Evolutionary conservation across 1,140 invertebrate species (phyloP), one percentile per base, ranked within the genome.

Genomic region (Drosophila guanche): DNA sequence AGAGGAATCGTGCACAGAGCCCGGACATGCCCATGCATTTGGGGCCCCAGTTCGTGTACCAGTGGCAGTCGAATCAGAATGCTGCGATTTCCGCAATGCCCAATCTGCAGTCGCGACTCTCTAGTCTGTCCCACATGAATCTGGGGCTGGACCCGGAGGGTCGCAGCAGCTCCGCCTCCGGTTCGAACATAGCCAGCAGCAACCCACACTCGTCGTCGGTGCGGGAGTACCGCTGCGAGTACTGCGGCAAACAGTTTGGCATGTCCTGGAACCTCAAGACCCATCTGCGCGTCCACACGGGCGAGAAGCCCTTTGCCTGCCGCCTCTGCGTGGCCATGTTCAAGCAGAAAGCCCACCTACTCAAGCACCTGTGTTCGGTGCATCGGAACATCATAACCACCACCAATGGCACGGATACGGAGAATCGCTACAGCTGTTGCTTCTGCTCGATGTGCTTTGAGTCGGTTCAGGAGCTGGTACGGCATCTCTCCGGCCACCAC

Each of bases 181-280:
- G 72, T 12, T 67, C 88, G 3, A 74, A 66, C 12, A 56, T 80
- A 10, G 63, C 66, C 29, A 52, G 69, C 23, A 83, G 75, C 53
- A 90, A 88, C 50, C 43, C 89, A 51, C 77, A 90, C 59, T 57
- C 83, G n/a, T 86, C 83, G 3, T 84, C 81, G 90, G 95, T 96
- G 6, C 93, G 96, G 23, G 96, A 97, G 89, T 97, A 97, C 80
- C 94, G 95, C 45, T 97, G 96, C 86, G 95, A 95, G 89, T 97
- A 97, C 91, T 97, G 96, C 91, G 96, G 96, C 27, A 97, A 97
- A 92, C 96, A 97, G 90, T 97, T 97, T 84, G 96, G 96, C 37
- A 97, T 97, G 96, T 96, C 95, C 1, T 97, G 96, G 96, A 97
- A 97, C 92, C 93, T 97, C 70, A 96, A 97, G 90, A 97, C 96